Evolutionary conservation across 2,888 invertebrate species (phyloP).

Genomic region (Pasiphila rectangulata): DNA sequence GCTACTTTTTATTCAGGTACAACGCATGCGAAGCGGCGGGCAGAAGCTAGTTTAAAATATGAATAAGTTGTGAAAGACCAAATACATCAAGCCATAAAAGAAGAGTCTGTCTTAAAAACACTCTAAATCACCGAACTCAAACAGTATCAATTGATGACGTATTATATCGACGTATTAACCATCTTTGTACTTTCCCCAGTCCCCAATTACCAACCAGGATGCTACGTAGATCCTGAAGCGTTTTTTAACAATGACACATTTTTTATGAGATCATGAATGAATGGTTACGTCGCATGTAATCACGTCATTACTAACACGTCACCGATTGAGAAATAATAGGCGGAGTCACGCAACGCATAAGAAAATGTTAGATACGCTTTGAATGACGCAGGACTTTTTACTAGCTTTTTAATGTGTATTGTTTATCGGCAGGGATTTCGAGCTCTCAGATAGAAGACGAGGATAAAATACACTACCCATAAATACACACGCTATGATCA

Average conservation of each 20-base stretch:
- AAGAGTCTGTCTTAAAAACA: too few species aligned
- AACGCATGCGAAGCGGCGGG: too few species aligned
- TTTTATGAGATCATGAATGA: slow-evolving; percentile 58
- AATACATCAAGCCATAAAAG: too few species aligned
- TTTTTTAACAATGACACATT: slow-evolving; percentile 46
- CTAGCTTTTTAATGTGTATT: background rate
- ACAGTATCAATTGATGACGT: too few species aligned
- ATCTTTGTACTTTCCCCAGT: slow-evolving; percentile 34
- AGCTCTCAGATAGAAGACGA: too few species aligned
- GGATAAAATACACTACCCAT: too few species aligned
- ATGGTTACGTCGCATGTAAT: slow-evolving; percentile 52
- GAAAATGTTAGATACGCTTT: slow-evolving; percentile 25
- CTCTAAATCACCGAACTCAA: too few species aligned
- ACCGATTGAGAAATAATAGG: slow-evolving; percentile 58
- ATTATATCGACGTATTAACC: slow-evolving; percentile 4
- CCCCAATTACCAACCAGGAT: slow-evolving; percentile 55
- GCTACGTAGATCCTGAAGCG: slow-evolving; percentile 43
- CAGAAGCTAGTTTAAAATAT: too few species aligned
- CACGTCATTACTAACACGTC: slow-evolving; percentile 71
- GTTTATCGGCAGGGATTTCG: too few species aligned
- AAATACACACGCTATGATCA: too few species aligned
- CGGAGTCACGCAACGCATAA: slow-evolving; percentile 52
- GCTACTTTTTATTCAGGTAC: too few species aligned
- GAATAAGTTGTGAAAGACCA: too few species aligned
- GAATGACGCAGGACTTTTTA: slow-evolving; percentile 14